Base-by-base conservation (phyloP, 2,113 vertebrate genomes). In the Misgurnus mizolepis region DNA sequence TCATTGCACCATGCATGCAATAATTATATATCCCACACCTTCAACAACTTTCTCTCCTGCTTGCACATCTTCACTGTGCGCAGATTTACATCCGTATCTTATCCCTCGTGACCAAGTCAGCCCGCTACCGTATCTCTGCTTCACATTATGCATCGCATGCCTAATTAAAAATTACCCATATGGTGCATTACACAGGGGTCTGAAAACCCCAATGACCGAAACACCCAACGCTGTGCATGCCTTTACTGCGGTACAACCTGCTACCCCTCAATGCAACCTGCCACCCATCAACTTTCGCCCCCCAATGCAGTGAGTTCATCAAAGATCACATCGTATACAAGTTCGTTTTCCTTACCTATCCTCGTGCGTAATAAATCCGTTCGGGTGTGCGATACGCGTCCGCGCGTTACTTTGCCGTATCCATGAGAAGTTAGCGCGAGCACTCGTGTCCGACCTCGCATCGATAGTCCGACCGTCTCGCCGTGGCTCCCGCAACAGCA, bases 351-450 rank as follows among this genome's bases (percentile, higher is more conserved):
- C 75, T 15, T 66, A 77, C 75, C 75, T 75, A 47, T 75, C 61
- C 75, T 53, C 61, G 75, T 40, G 75, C 39, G 75, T 76, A 27
- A 66, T 81, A 60, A 68, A 75, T 67, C 71, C 71, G 79, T 11
- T 47, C 43, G 17, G 17, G 47, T 53, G 61, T 64, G 60, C 14
- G 61, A 18, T 50, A 58, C 62, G 71, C 18, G 43, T 60, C 69
- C 39, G 58, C 55, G 55, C 72, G 71, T 43, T 76, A 81, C 80
- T 81, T 74, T 67, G 72, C 11, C 56, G 53, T 76, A 81, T 76
- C 80, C 80, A 81, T 81, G n/a, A 75, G 80, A 76, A 81, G 80
- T 76, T 74, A 18, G 17, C 6, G 73, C 73, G 27, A 15, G 73
- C 73, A 41, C 58, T 62, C 65, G 80, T 74, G 58, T 75, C 69